phyloP scores from a whole-genome alignment of 2,888 invertebrate species.

The Cyrtodaria siliqua region DNA sequence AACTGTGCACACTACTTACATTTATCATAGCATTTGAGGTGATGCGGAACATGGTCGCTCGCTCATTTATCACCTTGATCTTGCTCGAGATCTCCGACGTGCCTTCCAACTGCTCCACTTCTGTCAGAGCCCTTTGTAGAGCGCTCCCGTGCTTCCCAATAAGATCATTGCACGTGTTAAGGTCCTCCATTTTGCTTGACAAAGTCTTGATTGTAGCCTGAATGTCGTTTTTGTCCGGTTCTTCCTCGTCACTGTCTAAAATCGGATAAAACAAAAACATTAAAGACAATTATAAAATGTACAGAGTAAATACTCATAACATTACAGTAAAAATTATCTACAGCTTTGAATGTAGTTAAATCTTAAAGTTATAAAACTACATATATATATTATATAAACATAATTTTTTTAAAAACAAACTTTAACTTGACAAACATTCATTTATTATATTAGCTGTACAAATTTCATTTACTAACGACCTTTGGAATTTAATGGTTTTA shows the following conservation, averaged over 20 bases:
- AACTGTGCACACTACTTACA: constrained; percentile 89
- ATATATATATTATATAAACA: no score
- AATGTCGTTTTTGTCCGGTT: constrained; percentile 87
- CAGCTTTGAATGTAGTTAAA: no score
- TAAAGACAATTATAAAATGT: no score
- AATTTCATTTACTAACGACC: no score
- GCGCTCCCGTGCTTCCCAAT: constrained; percentile 95
- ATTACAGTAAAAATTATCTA: no score
- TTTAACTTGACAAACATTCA: no score
- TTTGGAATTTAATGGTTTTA: no score
- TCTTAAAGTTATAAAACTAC: no score
- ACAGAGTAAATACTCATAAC: no score
- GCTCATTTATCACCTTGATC: constrained; percentile 95
- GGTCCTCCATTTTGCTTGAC: constrained; percentile 93
- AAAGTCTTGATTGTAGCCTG: constrained; percentile 88
- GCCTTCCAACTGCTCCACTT: constrained; percentile 85
- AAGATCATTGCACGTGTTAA: constrained; percentile 96
- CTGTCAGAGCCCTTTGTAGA: constrained; percentile 89
- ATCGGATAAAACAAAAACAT: neutral
- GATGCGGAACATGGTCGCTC: constrained; percentile 97
- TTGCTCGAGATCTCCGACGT: constrained; percentile 79
- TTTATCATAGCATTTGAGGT: constrained; percentile 99
- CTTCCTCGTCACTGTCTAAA: constrained; percentile 89
- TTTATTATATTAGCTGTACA: no score
- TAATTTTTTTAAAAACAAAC: no score